Evolutionary conservation across 2,113 vertebrate genomes (phyloP), one percentile per base, ranked within the genome.

Genomic region (Poeciliopsis turrubarensis): DNA sequence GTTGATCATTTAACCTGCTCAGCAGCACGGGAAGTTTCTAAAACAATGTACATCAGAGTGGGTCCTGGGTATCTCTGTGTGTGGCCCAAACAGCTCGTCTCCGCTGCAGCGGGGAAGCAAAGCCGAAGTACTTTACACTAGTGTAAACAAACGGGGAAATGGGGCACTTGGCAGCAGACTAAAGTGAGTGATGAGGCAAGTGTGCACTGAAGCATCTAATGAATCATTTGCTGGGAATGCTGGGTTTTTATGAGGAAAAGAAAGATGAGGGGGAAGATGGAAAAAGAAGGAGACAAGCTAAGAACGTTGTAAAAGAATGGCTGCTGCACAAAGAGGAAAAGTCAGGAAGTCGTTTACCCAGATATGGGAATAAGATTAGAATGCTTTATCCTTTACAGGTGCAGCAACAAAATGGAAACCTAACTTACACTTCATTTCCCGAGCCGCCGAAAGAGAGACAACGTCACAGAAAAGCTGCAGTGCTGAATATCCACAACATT

Each of bases 81-180:
- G 92, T 93, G 92, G 91, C 88, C 89, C 5, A 26, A 75, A 83
- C 70, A 81, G 84, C 80, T 78, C 77, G 51, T 82, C 85, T 85
- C 57, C 8, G 1, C 86, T 32, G 79, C 79, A 7, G 80, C 87
- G 86, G 86, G 51, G 17, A 66, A 88, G 89, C 79, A 79, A 86
- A 86, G 81, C 89, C 70, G 67, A 72, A 72, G 89, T 85, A 90
- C 88, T 87, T 88, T 88, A 76, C 60, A 39, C 81, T 88, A 88
- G 85, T 89, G 87, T 92, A 92, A 94, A 92, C 91, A 93, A 89
- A 90, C 73, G 79, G 87, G 88, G 78, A 91, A 92, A 93, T 90
- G 90, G 87, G 91, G 92, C 88, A 92, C 85, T 91, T 92, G 93
- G 92, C 88, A 92, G 86, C 75, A 62, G 74, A 89, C 64, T 87